Base-by-base conservation (phyloP, 2,888 invertebrate species). In the Automeris io region DNA sequence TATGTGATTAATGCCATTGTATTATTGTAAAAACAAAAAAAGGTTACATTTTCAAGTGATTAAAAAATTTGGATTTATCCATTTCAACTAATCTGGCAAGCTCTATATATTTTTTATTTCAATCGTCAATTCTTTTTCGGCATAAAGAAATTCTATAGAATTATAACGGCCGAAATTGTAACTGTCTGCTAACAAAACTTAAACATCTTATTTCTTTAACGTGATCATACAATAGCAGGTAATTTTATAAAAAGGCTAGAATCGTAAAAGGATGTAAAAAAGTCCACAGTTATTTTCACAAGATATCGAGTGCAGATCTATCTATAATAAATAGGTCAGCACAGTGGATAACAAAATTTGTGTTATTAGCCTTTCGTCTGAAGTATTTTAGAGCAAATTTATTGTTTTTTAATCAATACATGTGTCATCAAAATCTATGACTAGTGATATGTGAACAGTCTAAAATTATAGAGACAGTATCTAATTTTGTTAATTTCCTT, bases 81-180 rank as follows among this genome's bases (percentile, higher is more conserved):
- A n/a, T n/a, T n/a, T n/a, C n/a, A n/a, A n/a, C n/a, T n/a, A n/a
- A n/a, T n/a, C n/a, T n/a, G n/a, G 16, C 9, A 29, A 16, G 40
- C 68, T 81, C 78, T 18, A 69, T 29, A 24, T 6, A 12, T 60
- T 61, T 55, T 42, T 21, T 64, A 62, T 72, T 62, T 51, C 40
- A 51, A 54, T 57, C 49, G 35, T 46, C 57, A 50, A 60, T 70
- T 66, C 65, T 61, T 56, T 49, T 45, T 59, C 55, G 60, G 61
- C 64, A 76, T 74, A 83, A 80, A 72, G 73, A 76, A 83, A 80
- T 83, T 79, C 79, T 85, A 83, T 85, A 85, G 82, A 86, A 86
- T 86, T 85, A 86, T 85, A 86, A 86, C 86, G 85, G 85, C 80
- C 81, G 53, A 83, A 81, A 85, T 78, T 75, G 82, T 86, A 86